Percentiles rank a stretch among this genome's conserved stretches.
These are phyloP conservation scores for Spea multiplicata DNA, from an alignment of 2,113 vertebrate species.

Conservation along the genomic window DNA sequence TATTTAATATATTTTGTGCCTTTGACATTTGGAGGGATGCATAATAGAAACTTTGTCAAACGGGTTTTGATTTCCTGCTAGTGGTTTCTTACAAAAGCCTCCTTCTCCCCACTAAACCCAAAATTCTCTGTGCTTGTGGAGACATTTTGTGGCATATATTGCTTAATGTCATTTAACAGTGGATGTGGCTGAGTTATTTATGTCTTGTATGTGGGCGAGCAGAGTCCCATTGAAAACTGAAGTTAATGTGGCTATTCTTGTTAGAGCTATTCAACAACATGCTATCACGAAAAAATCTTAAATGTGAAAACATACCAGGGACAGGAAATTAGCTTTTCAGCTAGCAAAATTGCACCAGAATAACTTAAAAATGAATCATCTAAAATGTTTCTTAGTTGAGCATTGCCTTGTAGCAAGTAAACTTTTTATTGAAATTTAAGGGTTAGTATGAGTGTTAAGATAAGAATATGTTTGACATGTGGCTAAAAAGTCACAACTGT, in stretches of 20 bases:
- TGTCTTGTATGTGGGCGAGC: conserved; percentile 20
- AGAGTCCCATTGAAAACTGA: conserved; percentile 18
- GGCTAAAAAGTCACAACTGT: too few species aligned
- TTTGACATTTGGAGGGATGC: conserved; percentile 35
- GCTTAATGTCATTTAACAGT: conserved; percentile 37
- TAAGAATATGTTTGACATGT: too few species aligned
- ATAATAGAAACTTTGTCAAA: conserved; percentile 42
- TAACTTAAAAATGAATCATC: too few species aligned
- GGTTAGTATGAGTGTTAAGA: too few species aligned
- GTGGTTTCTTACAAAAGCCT: conserved; percentile 38
- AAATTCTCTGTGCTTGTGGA: conserved; percentile 21
- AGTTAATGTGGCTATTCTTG: conserved; percentile 7
- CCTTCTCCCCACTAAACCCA: conserved; percentile 21
- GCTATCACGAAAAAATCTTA: conserved; percentile 1
- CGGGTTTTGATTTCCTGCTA: conserved; percentile 28
- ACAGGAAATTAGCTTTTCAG: too few species aligned
- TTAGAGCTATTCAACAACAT: neutral
- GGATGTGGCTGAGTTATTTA: conserved; percentile 43
- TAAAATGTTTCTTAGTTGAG: too few species aligned
- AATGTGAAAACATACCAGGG: too few species aligned
- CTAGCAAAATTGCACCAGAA: too few species aligned
- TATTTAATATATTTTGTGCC: conserved; percentile 41
- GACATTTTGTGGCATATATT: conserved; percentile 24
- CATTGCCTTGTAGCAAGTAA: too few species aligned
- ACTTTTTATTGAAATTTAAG: too few species aligned